Evolutionary conservation across 2,113 vertebrate species (phyloP).

Genomic region (Sylvietta virens): DNA sequence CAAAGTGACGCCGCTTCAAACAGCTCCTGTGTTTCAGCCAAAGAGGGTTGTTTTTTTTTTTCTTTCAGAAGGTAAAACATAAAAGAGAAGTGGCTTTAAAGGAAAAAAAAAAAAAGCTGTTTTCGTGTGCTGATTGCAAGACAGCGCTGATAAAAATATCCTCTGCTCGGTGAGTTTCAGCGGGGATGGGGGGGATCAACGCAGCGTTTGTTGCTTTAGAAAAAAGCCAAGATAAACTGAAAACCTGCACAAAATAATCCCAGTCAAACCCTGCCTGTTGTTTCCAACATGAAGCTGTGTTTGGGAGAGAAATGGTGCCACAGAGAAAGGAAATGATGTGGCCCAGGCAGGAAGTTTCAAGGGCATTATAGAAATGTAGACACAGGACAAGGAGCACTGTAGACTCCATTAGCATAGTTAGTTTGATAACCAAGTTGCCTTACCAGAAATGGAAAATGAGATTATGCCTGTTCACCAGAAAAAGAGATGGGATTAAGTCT

Average conservation of each 20-base stretch:
- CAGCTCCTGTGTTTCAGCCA: neutral
- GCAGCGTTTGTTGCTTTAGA: rapidly evolving
- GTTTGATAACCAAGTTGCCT: no score
- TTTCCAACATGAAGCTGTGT: rapidly evolving
- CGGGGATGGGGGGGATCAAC: neutral
- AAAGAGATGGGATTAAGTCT: no score
- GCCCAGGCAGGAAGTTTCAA: no score
- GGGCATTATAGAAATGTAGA: no score
- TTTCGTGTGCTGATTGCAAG: neutral
- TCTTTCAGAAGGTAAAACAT: neutral
- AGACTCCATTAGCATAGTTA: no score
- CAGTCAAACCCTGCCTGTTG: neutral
- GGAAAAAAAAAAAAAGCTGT: neutral
- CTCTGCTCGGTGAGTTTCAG: neutral
- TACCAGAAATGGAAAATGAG: no score
- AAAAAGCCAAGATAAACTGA: neutral
- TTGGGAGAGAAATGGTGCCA: neutral
- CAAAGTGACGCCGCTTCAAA: conserved; percentile 43
- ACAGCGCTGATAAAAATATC: neutral
- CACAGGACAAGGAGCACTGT: no score
- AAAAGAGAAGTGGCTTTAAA: neutral
- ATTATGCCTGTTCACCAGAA: no score
- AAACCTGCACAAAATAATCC: neutral
- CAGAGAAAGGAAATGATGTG: rapidly evolving
- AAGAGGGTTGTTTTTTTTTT: neutral